Evolutionary conservation across 2,113 vertebrate genomes (phyloP).

Genomic region (Hyperopisus bebe): DNA sequence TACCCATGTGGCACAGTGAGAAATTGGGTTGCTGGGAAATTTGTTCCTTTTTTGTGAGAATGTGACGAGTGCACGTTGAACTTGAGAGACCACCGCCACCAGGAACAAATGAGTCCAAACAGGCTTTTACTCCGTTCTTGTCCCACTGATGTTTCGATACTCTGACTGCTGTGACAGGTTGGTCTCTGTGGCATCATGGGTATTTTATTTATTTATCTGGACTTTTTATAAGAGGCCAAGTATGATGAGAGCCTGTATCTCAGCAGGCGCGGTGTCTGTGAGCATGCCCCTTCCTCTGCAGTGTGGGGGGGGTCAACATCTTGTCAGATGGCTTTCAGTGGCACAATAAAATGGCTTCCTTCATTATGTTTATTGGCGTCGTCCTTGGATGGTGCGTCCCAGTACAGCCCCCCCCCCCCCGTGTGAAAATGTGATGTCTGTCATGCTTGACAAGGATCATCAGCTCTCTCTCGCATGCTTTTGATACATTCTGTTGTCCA

Average conservation of each 20-base stretch:
- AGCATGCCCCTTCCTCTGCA: not conserved
- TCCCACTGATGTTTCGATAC: not conserved
- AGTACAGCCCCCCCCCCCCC: not conserved
- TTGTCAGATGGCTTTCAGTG: not conserved
- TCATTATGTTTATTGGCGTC: not conserved
- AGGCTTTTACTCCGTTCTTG: not conserved
- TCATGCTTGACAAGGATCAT: not conserved
- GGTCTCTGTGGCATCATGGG: not conserved
- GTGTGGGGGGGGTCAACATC: not conserved
- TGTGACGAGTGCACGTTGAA: not conserved
- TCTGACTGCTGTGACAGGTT: not conserved
- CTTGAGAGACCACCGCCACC: not conserved
- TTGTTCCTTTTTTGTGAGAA: not conserved
- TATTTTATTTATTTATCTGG: conserved; percentile 12
- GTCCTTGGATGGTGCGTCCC: not conserved
- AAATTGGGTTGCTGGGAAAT: not conserved
- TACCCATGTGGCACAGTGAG: not conserved
- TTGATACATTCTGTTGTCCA: not conserved
- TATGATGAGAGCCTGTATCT: not conserved
- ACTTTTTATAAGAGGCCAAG: not conserved
- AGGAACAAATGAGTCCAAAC: not conserved
- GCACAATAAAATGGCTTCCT: not conserved
- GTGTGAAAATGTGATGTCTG: not conserved
- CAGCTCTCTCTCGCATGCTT: not conserved
- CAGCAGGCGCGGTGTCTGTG: not conserved